A percentile compares a stretch with the other conserved stretches of the same genome.
These are phyloP conservation scores for Rhinogobius similis DNA, from an alignment of 2,113 vertebrate genomes.

Conservation along the genomic window DNA sequence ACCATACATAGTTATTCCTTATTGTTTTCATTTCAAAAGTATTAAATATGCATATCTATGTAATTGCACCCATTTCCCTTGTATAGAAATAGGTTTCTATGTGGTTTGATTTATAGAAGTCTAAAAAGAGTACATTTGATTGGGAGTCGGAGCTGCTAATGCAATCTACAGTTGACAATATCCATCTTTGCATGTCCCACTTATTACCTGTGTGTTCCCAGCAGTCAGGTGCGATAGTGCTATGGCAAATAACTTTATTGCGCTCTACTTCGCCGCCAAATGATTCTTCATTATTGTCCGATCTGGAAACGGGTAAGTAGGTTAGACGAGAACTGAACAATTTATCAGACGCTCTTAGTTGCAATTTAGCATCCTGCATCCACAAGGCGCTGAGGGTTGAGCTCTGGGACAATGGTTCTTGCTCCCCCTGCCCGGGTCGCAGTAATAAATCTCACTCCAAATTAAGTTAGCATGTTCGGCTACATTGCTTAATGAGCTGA, in stretches of 20 bases:
- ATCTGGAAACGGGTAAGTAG: constrained; percentile 63
- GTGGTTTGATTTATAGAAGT: neutral
- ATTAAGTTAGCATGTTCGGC: constrained; percentile 78
- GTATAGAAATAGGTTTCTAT: neutral
- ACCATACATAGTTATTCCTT: no score
- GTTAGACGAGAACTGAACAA: constrained; percentile 64
- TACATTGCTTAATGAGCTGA: constrained; percentile 76
- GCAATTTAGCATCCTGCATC: constrained; percentile 67
- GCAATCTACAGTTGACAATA: constrained; percentile 31
- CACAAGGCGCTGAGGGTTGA: constrained; percentile 46
- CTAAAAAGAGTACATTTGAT: constrained; percentile 4
- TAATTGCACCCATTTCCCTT: neutral
- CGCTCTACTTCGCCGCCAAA: constrained; percentile 53
- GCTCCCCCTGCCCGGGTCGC: constrained; percentile 38
- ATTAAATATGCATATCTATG: no score
- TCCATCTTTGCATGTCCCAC: constrained; percentile 17
- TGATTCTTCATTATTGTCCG: constrained; percentile 72
- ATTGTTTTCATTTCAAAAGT: no score
- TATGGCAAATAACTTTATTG: constrained; percentile 55
- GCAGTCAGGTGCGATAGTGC: constrained; percentile 21
- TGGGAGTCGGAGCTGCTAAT: neutral
- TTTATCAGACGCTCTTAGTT: constrained; percentile 70
- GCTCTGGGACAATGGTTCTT: constrained; percentile 54
- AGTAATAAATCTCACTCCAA: constrained; percentile 75
- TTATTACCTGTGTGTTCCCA: constrained; percentile 19